Percentiles rank a stretch among this genome's conserved stretches.
Evolutionary conservation across 2,113 vertebrate species (phyloP).

Genomic region (Girardinichthys multiradiatus): DNA sequence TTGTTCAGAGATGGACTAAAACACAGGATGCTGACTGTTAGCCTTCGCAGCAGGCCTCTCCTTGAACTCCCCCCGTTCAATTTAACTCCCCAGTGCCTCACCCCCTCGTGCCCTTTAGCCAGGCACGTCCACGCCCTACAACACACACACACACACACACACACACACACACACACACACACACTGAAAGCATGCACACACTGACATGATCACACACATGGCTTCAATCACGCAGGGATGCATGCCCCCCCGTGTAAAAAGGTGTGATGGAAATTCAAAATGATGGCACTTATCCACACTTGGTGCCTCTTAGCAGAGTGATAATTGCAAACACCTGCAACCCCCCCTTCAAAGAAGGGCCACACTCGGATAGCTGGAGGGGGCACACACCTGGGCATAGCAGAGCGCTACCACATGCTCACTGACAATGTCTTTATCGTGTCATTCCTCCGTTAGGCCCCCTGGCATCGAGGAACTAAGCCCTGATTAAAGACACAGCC

Average conservation of each 20-base stretch:
- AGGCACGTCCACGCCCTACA: constrained; percentile 64
- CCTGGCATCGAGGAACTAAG: constrained; percentile 44
- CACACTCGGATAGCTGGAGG: constrained; percentile 78
- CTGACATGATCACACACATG: constrained; percentile 74
- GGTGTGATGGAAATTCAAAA: constrained; percentile 85
- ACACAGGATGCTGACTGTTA: constrained; percentile 66
- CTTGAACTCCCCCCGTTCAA: constrained; percentile 33
- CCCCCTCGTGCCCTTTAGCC: constrained; percentile 69
- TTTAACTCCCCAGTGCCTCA: constrained; percentile 57
- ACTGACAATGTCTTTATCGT: constrained; percentile 62
- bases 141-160: constrained; percentile 41
- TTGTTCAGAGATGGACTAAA: constrained; percentile 33
- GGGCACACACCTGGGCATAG: constrained; percentile 77
- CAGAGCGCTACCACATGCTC: constrained; percentile 74
- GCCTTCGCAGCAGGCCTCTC: constrained; percentile 60
- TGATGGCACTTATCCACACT: constrained; percentile 84
- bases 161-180: constrained; percentile 80
- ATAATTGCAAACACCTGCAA: constrained; percentile 85
- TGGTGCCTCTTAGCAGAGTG: constrained; percentile 83
- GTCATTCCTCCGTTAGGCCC: constrained; percentile 57
- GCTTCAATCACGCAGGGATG: constrained; percentile 72
- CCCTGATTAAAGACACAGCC: constrained; percentile 61
- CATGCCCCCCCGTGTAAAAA: constrained; percentile 73
- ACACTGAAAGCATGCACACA: constrained; percentile 37
- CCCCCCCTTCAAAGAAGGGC: constrained; percentile 74